Conservation (phyloP, 2,797 vertebrate genomes). For the Chrysocyon brachyurus region DNA sequence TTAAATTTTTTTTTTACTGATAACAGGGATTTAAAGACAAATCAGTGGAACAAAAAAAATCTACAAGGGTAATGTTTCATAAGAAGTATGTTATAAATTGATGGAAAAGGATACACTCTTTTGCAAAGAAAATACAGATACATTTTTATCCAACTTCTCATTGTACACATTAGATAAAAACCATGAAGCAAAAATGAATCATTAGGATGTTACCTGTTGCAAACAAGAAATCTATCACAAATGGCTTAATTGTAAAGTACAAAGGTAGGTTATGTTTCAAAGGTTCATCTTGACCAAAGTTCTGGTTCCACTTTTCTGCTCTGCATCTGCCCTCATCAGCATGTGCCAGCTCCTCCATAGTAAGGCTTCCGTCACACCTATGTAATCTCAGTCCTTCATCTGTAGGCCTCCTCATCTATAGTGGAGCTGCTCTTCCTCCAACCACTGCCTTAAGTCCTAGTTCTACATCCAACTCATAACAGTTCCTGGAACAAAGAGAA, state of each 20-base stretch:
- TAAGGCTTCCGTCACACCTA: accelerated
- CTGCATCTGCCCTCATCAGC: neutral
- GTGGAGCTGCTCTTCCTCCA: neutral
- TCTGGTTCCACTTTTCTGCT: neutral
- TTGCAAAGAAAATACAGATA: neutral
- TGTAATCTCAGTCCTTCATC: neutral
- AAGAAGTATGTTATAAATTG: neutral
- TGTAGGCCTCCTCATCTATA: neutral
- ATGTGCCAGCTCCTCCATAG: too few species aligned
- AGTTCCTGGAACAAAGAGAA: neutral
- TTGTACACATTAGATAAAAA: neutral
- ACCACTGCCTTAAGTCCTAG: neutral
- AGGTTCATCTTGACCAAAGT: neutral
- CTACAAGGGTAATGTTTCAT: neutral
- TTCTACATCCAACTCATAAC: neutral
- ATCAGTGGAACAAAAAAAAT: neutral
- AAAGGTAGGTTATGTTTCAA: neutral
- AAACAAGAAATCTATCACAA: neutral
- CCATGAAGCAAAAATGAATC: neutral
- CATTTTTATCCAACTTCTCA: neutral
- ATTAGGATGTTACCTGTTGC: neutral
- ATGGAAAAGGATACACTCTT: neutral
- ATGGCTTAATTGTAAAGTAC: neutral
- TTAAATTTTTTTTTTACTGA: neutral
- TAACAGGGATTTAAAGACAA: neutral